Base-by-base conservation (phyloP, 2,113 vertebrate genomes). In the Heloderma charlesbogerti region DNA sequence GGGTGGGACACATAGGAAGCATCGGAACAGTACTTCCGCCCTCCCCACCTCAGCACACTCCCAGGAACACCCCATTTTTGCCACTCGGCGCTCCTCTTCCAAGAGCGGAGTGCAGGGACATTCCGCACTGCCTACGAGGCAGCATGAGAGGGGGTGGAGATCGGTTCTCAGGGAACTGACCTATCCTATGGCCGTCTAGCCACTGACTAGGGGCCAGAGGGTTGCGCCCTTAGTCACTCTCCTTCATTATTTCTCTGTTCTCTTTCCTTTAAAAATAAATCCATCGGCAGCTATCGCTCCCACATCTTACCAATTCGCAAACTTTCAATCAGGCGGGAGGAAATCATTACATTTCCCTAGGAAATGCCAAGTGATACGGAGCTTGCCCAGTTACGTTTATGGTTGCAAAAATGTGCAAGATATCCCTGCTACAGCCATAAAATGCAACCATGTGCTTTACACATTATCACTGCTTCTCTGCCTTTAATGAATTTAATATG, bases 221-320 rank as follows among this genome's bases (percentile, higher is more conserved):
- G n/a, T n/a, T 29, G 63, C 6, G 3, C 27, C 20, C 25, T 71
- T 31, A 63, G 18, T 15, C 31, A 9, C 2, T 2, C 81, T 7
- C 25, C n/a, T 18, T 20, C 31, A 4, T 18, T 74, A 18, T 37
- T 22, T 54, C 37, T 29, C 48, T 37, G 85, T 86, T 4, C 48
- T 25, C 57, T 54, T 25, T 29, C 48, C 22, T 84, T 90, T 93
- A 90, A 95, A 63, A 77, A 75, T 31, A 5, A 89, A 93, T 94
- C 84, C 94, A 83, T 8, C 93, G 72, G 92, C 93, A 84, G 90
- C 92, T 92, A 92, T 37, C 80, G 91, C 85, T 89, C 90, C 84
- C 54, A 87, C 85, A 88, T 88, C 86, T 45, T 67, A n/a, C 77
- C 18, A 82, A 60, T 86, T 82, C 77, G 18, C 51, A 57, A 31